These are phyloP conservation scores for Spheniscus mendiculus DNA, from an alignment of 2,113 vertebrate genomes.

Conservation along the genomic window DNA sequence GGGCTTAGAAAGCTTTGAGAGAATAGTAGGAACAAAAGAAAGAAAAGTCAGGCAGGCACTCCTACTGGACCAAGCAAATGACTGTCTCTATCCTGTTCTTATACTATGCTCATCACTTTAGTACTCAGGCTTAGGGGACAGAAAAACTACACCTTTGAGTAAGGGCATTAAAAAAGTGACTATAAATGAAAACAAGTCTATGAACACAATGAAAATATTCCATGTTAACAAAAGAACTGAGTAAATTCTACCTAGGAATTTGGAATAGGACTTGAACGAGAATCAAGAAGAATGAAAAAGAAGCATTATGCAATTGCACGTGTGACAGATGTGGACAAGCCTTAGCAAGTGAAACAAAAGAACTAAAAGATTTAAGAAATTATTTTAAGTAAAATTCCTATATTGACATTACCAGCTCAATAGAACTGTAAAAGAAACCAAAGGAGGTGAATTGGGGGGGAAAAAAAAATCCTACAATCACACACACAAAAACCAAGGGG, in stretches of 20 bases:
- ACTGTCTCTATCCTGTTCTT: not conserved
- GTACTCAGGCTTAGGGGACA: not conserved
- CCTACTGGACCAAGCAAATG: not conserved
- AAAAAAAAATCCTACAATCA: rapidly evolving
- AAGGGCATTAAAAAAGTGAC: not conserved
- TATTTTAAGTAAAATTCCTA: not conserved
- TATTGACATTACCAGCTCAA: not conserved
- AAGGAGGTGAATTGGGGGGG: not conserved
- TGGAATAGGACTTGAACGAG: not conserved
- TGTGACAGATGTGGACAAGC: not conserved
- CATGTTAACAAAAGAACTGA: not conserved
- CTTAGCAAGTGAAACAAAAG: not conserved
- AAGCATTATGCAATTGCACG: not conserved
- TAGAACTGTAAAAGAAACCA: not conserved
- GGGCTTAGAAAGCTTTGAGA: not conserved
- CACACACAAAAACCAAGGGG: not conserved
- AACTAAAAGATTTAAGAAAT: not conserved
- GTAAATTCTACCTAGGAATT: not conserved
- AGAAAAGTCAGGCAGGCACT: not conserved
- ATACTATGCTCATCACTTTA: not conserved
- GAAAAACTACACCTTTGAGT: not conserved
- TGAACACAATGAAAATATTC: not conserved
- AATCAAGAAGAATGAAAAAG: not conserved
- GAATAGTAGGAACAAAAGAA: not conserved
- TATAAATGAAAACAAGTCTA: not conserved